Conservation (phyloP, 1,140 invertebrate species). For the Cephus cinctus region DNA sequence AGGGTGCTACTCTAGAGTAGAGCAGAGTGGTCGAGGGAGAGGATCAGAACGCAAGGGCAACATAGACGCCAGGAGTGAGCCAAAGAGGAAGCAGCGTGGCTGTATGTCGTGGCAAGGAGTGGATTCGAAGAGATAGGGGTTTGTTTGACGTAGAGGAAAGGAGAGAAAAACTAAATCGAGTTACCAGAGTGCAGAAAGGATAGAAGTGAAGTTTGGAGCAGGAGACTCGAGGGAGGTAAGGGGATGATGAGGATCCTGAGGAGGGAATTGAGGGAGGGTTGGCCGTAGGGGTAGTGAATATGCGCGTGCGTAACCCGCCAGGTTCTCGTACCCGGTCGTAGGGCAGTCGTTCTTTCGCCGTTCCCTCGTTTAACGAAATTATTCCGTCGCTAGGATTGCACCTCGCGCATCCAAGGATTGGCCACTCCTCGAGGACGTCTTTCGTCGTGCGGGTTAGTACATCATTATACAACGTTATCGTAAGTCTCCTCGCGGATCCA, state of each 20-base stretch:
- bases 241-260: background rate
- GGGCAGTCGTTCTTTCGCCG: constrained; percentile 39
- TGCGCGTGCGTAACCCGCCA: constrained; percentile 10
- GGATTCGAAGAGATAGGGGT: background rate
- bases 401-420: background rate
- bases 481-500: background rate
- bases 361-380: constrained; percentile 37
- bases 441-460: background rate
- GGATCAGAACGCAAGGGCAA: background rate
- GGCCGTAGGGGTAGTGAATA: background rate
- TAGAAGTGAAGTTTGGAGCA: constrained; percentile 16
- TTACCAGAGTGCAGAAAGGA: constrained; percentile 2
- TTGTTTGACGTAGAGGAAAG: background rate
- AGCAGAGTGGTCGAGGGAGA: background rate
- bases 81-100: background rate
- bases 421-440: background rate
- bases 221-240: background rate
- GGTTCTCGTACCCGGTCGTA: constrained; percentile 29
- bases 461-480: no score
- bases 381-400: constrained; percentile 20
- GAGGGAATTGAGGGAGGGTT: constrained; percentile 2
- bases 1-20: background rate
- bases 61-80: background rate
- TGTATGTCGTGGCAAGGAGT: background rate
- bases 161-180: constrained; percentile 4